Evolutionary conservation across 2,888 invertebrate species (phyloP), one percentile per base, ranked within the genome.

Genomic region (Tinea semifulvella): DNA sequence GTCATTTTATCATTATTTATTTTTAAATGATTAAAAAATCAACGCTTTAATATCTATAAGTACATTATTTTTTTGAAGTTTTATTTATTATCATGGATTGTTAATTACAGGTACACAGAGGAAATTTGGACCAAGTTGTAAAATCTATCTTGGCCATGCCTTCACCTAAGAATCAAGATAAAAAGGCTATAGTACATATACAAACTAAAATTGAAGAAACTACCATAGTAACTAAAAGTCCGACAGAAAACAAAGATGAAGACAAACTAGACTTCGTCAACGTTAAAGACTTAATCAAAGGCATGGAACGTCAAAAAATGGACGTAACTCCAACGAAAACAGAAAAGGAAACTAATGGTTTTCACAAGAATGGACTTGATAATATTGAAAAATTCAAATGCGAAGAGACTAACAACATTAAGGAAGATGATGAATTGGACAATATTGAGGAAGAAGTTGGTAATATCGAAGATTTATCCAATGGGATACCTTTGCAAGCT

Each of bases 261-360:
- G 75, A 82, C 45, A 69, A 80, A 48, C 77, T 81, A 26, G 83
- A 84, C 47, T 82, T 80, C 45, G 73, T 83, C n/a, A 82, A 83
- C 47, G 85, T 86, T 13, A 83, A 83, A 61, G 85, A 86, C 55
- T 63, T 86, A 10, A 83, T 87, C 36, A 86, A 85, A 59, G 86
- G 85, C 51, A 84, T 88, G 65, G 88, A 88, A 55, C 81, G 76
- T 48, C 75, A 79, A 44, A 76, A 70, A 48, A 58, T 63, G 22
- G 60, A 60, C 8, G 17, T 31, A 3, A 31, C 43, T n/a, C 43
- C 50, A 16, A 46, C 55, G 1, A 67, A 62, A 52, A 49, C 56
- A 0, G 49, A 54, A 2, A 73, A 69, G 53, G 70, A 74, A 31
- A 69, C 74, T 0, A 80, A 80, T 31, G 80, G 80, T 0, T 72